Evolutionary conservation across 2,888 invertebrate genomes (phyloP).

Genomic region (Stenchaetothrips biformis): DNA sequence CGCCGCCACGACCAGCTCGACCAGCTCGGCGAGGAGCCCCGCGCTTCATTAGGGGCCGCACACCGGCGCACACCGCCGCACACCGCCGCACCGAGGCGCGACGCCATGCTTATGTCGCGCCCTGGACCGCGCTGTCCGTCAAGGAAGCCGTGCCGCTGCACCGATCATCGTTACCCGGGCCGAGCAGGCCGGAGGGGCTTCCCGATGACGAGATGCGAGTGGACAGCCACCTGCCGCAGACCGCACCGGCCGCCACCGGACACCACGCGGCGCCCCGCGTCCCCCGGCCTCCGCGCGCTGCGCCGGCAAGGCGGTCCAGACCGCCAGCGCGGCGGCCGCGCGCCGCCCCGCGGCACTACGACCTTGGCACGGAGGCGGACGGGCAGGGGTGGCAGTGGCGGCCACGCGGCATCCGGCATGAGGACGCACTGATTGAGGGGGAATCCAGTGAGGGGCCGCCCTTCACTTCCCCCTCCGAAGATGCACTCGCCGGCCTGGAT

Average conservation of each 20-base stretch:
- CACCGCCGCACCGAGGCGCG: not conserved
- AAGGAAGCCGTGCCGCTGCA: not conserved
- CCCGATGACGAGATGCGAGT: constrained; percentile 1
- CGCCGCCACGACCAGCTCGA: not conserved
- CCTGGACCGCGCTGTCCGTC: constrained; percentile 1
- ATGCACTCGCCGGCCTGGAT: not conserved
- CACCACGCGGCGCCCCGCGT: not conserved
- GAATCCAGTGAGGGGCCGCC: too few species aligned
- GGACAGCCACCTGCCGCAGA: constrained; percentile 2
- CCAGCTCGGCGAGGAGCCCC: not conserved
- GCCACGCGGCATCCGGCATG: too few species aligned
- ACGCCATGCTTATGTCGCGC: not conserved
- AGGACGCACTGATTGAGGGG: too few species aligned
- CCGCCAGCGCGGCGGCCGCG: too few species aligned
- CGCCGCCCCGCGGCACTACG: too few species aligned
- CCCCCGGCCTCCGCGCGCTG: too few species aligned
- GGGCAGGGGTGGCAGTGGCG: too few species aligned
- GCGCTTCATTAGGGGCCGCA: not conserved
- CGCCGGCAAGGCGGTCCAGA: too few species aligned
- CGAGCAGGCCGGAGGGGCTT: not conserved
- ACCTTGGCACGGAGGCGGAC: too few species aligned
- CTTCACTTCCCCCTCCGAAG: too few species aligned
- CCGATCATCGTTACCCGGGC: not conserved
- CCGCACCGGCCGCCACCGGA: constrained; percentile 1
- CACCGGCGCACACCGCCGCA: not conserved